A percentile compares a stretch with the other conserved stretches of the same genome.
These are phyloP conservation scores for Characodon lateralis DNA, from an alignment of 2,797 vertebrate genomes.

Conservation along the genomic window DNA sequence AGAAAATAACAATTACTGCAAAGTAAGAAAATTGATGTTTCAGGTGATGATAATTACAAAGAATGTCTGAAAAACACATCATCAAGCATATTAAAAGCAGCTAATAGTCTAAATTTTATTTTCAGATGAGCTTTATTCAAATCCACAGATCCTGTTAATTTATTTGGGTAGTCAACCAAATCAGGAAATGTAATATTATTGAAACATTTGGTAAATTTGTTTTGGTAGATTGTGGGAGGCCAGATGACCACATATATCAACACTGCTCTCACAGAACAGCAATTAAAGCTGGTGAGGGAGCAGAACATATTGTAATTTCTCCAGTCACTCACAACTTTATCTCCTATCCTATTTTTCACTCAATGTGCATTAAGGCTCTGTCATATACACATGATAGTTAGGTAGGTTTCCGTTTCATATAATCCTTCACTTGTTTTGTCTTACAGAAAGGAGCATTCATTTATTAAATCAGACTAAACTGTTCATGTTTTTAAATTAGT, in stretches of 20 bases:
- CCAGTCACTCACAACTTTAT: slow-evolving; percentile 42
- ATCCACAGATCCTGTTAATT: background rate
- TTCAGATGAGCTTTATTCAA: background rate
- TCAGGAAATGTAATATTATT: background rate
- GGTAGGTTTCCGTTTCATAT: background rate
- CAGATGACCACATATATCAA: slow-evolving; percentile 50
- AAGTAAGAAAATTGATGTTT: slow-evolving; percentile 4
- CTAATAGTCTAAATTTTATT: slow-evolving; percentile 13
- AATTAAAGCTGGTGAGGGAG: slow-evolving; percentile 46
- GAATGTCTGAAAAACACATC: background rate
- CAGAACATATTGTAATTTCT: slow-evolving; percentile 45
- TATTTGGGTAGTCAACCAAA: background rate
- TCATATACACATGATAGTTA: background rate
- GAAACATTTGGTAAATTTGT: slow-evolving; percentile 35
- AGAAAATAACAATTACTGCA: background rate
- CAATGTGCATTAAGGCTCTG: background rate
- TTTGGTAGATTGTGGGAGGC: slow-evolving; percentile 28
- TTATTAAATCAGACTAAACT: no score
- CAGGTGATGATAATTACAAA: slow-evolving; percentile 6
- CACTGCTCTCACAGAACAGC: slow-evolving; percentile 53
- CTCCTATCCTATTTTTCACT: slow-evolving; percentile 19
- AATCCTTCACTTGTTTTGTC: no score
- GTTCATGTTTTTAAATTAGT: no score
- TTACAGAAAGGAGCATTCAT: no score
- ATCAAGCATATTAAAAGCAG: background rate